These are phyloP conservation scores for Stichodactyla mertensii DNA, from an alignment of 64 coral and sea anemone genomes.

Conservation along the genomic window DNA sequence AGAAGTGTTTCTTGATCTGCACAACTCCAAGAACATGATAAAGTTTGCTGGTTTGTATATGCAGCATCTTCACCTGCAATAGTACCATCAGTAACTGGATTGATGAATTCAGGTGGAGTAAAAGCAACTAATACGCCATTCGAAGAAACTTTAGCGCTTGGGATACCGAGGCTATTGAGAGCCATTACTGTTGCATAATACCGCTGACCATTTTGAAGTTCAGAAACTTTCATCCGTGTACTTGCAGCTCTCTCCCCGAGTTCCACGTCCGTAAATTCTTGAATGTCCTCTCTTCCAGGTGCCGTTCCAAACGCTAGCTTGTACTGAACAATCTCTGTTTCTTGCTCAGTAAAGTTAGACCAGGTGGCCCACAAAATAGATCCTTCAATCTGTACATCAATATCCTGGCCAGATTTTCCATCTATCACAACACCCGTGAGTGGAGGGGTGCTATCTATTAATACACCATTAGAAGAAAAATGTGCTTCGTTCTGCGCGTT, in stretches of 20 bases:
- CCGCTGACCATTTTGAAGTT: slow-evolving; percentile 58
- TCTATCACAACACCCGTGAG: slow-evolving; percentile 56
- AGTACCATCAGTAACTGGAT: slow-evolving; percentile 55
- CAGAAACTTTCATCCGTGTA: slow-evolving; percentile 61
- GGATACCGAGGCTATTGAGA: slow-evolving; percentile 71
- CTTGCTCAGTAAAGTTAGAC: slow-evolving; percentile 70
- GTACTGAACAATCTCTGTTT: slow-evolving; percentile 66
- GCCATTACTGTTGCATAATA: slow-evolving; percentile 90
- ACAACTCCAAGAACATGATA: slow-evolving; percentile 73
- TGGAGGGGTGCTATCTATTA: slow-evolving; percentile 84
- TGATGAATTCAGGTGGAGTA: slow-evolving; percentile 65
- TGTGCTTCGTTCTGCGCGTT: slow-evolving; percentile 73
- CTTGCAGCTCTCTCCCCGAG: slow-evolving; percentile 57
- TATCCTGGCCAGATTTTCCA: slow-evolving; percentile 58
- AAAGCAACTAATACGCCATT: slow-evolving; percentile 76
- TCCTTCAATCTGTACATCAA: slow-evolving; percentile 65
- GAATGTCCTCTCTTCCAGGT: slow-evolving; percentile 51
- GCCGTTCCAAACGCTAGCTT: slow-evolving; percentile 78
- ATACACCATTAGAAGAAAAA: slow-evolving; percentile 68
- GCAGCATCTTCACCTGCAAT: slow-evolving; percentile 29
- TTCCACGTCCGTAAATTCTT: slow-evolving; percentile 83
- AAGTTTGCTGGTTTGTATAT: slow-evolving; percentile 18
- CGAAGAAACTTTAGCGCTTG: slow-evolving; percentile 68
- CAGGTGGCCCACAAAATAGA: slow-evolving; percentile 78
- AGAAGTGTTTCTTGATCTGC: slow-evolving; percentile 63